phyloP scores from a whole-genome alignment of 1,140 invertebrate genomes.

The Pristionchus pacificus region DNA sequence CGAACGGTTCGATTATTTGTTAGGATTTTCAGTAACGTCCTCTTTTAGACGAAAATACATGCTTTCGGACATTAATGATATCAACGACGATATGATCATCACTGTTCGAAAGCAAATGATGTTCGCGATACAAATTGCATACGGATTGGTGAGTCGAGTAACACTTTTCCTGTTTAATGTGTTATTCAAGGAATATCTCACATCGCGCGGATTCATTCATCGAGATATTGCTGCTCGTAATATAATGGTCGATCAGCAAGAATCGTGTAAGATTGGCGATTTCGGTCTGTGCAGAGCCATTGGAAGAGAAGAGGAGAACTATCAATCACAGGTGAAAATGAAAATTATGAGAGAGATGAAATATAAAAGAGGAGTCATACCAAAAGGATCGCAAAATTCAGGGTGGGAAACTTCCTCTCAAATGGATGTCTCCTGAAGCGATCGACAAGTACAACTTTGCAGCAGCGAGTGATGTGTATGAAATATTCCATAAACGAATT shows the following conservation, averaged over 20 bases:
- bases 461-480: slow-evolving; percentile 60
- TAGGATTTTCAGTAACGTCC: too few species aligned
- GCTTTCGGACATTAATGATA: not conserved
- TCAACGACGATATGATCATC: slow-evolving; percentile 51
- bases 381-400: too few species aligned
- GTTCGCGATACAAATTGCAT: slow-evolving; percentile 56
- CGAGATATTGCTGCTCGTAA: slow-evolving; percentile 62
- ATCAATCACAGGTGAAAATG: too few species aligned
- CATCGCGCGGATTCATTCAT: slow-evolving; percentile 61
- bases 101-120: slow-evolving; percentile 52
- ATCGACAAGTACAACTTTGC: slow-evolving; percentile 61
- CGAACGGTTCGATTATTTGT: too few species aligned
- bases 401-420: slow-evolving; percentile 30
- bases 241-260: slow-evolving; percentile 59
- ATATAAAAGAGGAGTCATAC: too few species aligned
- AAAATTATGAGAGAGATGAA: not conserved
- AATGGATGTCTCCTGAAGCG: slow-evolving; percentile 58
- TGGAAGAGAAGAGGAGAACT: slow-evolving; percentile 59
- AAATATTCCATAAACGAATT: too few species aligned
- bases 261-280: slow-evolving; percentile 58
- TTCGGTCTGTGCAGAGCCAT: slow-evolving; percentile 62
- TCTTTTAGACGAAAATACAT: not conserved
- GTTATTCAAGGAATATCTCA: slow-evolving; percentile 59
- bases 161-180: not conserved
- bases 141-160: slow-evolving; percentile 44